A percentile compares a stretch with the other conserved stretches of the same genome.
These are phyloP conservation scores for Zaprionus lachaisei DNA, from an alignment of 1,140 invertebrate genomes.

Conservation along the genomic window DNA sequence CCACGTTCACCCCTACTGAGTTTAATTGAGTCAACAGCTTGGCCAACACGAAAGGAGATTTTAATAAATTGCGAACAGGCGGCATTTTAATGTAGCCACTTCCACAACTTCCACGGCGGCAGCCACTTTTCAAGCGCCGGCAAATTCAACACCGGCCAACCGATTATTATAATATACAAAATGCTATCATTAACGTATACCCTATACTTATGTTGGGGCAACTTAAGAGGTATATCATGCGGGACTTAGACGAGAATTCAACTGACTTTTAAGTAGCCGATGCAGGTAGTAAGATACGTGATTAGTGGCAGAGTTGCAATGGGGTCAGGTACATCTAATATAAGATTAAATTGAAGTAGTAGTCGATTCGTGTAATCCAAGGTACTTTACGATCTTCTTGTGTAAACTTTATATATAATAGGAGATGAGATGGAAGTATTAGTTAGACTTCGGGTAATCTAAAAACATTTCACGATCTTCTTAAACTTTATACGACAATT, in stretches of 20 bases:
- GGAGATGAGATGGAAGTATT: too few relatives aligned
- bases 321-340: background rate
- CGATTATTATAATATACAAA: constrained; percentile 74
- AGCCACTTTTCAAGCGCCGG: constrained; percentile 68
- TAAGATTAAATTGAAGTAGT: background rate
- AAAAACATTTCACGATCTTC: too few relatives aligned
- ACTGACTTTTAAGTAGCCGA: background rate
- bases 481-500: too few relatives aligned
- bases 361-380: background rate
- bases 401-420: too few relatives aligned
- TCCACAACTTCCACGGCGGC: constrained; percentile 61
- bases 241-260: background rate
- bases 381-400: too few relatives aligned
- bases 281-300: background rate
- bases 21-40: constrained; percentile 39
- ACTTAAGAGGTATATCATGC: background rate
- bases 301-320: background rate
- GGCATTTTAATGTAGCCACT: constrained; percentile 66
- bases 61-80: constrained; percentile 69
- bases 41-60: constrained; percentile 30
- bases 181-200: constrained; percentile 72
- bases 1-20: background rate
- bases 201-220: background rate
- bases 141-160: constrained; percentile 68
- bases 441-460: too few relatives aligned